Conservation (phyloP, 2,797 vertebrate species). For the Alfaro cultratus region DNA sequence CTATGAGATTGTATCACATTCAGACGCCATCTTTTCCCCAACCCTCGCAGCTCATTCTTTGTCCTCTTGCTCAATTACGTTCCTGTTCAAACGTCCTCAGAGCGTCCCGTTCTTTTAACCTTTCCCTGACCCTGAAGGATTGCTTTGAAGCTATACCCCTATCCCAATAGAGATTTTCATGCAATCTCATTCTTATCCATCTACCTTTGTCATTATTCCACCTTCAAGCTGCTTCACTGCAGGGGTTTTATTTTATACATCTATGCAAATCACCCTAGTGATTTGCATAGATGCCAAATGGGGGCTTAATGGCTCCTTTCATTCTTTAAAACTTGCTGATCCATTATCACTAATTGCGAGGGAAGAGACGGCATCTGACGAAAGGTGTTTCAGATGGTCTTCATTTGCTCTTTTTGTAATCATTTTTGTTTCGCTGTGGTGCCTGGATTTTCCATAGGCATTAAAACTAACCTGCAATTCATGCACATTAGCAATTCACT, state of each 20-base stretch:
- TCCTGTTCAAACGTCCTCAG: constrained; percentile 59
- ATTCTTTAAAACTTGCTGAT: constrained; percentile 42
- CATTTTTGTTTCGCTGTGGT: constrained; percentile 39
- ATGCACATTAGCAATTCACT: constrained; percentile 24
- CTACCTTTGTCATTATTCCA: constrained; percentile 19
- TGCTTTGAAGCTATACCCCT: constrained; percentile 55
- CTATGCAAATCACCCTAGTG: constrained; percentile 52
- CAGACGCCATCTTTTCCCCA: constrained; percentile 38
- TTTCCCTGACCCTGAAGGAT: constrained; percentile 57
- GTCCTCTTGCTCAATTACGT: constrained; percentile 54
- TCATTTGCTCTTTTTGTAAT: constrained; percentile 39
- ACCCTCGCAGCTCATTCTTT: constrained; percentile 37
- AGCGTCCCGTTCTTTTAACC: constrained; percentile 58
- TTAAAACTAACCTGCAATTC: constrained; percentile 18
- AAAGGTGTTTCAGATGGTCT: constrained; percentile 36
- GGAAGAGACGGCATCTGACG: constrained; percentile 39
- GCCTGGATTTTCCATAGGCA: constrained; percentile 11
- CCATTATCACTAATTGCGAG: constrained; percentile 46
- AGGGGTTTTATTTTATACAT: constrained; percentile 53
- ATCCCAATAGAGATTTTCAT: constrained; percentile 39
- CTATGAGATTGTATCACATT: constrained; percentile 48
- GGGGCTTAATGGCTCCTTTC: constrained; percentile 55
- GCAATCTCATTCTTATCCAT: constrained; percentile 33
- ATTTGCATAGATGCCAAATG: constrained; percentile 51
- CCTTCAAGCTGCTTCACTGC: constrained; percentile 29